A percentile compares a stretch with the other conserved stretches of the same genome.
Evolutionary conservation across 2,113 vertebrate genomes (phyloP).

Genomic region (Mystacornis crossleyi): DNA sequence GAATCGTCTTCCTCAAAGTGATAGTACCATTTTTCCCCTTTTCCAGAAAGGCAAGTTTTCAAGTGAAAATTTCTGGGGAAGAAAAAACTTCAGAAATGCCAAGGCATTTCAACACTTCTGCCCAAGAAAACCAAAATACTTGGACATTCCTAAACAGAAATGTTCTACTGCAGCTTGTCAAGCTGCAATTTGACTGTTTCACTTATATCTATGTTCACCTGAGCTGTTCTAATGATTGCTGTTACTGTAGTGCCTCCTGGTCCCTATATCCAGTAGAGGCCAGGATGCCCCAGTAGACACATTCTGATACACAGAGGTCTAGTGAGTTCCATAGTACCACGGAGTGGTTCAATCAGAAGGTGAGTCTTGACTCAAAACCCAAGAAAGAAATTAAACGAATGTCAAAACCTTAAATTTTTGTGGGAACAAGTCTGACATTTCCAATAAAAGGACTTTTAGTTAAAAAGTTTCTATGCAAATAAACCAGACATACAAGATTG

Average conservation of each 20-base stretch:
- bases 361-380: background rate
- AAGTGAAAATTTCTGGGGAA: background rate
- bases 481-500: background rate
- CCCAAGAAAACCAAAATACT: background rate
- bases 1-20: background rate
- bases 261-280: background rate
- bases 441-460: background rate
- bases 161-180: background rate
- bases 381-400: background rate
- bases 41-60: background rate
- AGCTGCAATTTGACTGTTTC: background rate
- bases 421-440: background rate
- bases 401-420: background rate
- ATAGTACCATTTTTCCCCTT: background rate
- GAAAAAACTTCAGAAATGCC: background rate
- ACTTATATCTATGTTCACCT: background rate
- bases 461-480: background rate
- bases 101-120: background rate
- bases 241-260: background rate
- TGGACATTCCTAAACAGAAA: background rate
- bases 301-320: background rate
- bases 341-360: background rate
- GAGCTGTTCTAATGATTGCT: background rate
- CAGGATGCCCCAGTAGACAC: background rate
- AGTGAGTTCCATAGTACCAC: background rate